Conservation (phyloP, 2,888 invertebrate species). For the Trachelus troglodyta region DNA sequence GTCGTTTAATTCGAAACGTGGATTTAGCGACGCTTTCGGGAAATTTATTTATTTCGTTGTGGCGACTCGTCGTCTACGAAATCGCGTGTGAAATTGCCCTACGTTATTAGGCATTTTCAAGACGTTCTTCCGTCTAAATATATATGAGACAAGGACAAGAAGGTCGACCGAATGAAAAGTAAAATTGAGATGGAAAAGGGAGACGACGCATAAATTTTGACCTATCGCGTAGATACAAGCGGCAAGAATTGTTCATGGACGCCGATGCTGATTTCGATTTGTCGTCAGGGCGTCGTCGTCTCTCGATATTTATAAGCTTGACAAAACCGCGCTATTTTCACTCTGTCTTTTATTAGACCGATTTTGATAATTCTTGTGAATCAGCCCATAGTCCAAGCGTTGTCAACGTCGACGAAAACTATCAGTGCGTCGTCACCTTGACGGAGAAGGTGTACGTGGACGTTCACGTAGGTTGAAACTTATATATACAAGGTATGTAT, state of each 20-base stretch:
- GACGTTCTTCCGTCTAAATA: not conserved
- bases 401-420: not conserved
- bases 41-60: not conserved
- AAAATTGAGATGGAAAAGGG: not conserved
- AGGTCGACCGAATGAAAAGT: not conserved
- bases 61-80: not conserved
- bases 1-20: not conserved
- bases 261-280: not conserved
- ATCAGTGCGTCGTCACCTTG: not conserved
- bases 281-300: not conserved
- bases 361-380: constrained; percentile 2
- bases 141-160: not conserved
- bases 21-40: not conserved
- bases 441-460: not conserved
- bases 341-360: constrained; percentile 15
- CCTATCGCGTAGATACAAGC: not conserved
- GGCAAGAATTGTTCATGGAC: not conserved
- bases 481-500: not conserved
- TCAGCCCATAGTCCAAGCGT: not conserved
- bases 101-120: not conserved
- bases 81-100: not conserved
- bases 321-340: constrained; percentile 16
- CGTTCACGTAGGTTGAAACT: not conserved
- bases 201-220: not conserved
- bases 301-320: constrained; percentile 15